These are phyloP conservation scores for Callocephalon fimbriatum DNA, from an alignment of 2,113 vertebrate genomes.

Conservation along the genomic window DNA sequence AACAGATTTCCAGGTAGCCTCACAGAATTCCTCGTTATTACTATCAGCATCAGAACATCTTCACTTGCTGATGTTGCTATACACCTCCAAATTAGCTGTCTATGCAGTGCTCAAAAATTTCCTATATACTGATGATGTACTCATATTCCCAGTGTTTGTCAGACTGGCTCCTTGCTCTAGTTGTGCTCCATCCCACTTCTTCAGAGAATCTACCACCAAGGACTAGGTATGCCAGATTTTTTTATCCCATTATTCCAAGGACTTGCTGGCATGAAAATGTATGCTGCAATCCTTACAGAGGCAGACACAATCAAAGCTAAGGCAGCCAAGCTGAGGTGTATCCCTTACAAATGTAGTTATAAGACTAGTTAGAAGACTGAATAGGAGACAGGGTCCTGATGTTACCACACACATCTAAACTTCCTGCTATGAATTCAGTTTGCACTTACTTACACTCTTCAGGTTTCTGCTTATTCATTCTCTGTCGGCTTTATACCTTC, in stretches of 20 bases:
- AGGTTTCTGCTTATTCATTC: background rate
- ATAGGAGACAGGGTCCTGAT: background rate
- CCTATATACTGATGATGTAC: background rate
- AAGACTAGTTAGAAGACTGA: background rate
- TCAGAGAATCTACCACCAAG: background rate
- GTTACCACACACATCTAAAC: background rate
- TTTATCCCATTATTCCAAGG: background rate
- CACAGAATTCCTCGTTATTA: background rate
- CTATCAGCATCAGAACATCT: background rate
- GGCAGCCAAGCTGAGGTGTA: background rate
- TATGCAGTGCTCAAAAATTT: background rate
- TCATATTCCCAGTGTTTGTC: background rate
- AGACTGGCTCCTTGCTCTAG: background rate
- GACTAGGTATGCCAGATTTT: background rate
- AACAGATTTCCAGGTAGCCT: background rate
- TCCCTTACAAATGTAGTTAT: background rate
- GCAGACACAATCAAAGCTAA: background rate
- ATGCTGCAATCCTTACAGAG: background rate
- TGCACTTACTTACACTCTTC: background rate
- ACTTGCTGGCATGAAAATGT: background rate
- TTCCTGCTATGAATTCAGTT: background rate
- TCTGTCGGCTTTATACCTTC: background rate
- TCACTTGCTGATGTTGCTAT: background rate
- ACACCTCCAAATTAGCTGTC: background rate
- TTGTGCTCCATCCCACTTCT: background rate